Base-by-base conservation (phyloP, 2,113 vertebrate genomes). In the Nestor notabilis region DNA sequence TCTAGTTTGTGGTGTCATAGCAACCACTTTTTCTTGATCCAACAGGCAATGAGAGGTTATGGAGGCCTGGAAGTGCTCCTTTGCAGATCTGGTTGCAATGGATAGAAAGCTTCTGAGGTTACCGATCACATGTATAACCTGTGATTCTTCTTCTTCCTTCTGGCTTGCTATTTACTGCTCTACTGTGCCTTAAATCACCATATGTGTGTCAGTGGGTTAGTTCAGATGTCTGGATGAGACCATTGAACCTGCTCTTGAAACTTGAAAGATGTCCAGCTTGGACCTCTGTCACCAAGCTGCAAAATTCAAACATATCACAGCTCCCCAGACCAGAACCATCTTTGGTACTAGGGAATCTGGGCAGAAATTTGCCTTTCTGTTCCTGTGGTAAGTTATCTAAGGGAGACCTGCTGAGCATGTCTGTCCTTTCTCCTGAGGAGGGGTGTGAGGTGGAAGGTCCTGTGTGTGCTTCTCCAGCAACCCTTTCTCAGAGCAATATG, bases 1-100 rank as follows among this genome's bases (percentile, higher is more conserved):
- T 96, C 91, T 27, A 78, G 90, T 88, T 91, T 93, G 53, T 1
- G 9, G 87, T 92, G 87, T 95, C 87, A 75, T 76, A 93, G 95
- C 93, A 97, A 96, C 94, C 49, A 17, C 76, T 91, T 94, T 95
- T 89, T 93, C 91, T 95, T 92, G 83, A 87, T 95, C 87, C 82
- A 77, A 92, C 87, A 94, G 77, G 91, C 89, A 58, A 74, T 55
- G 43, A 63, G 44, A 76, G 8, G 39, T 87, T 95, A 39, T 53
- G 43, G 87, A 91, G 80, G 69, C 52, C 92, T 96, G 89, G 39
- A 91, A 91, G 17, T 74, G 58, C 72, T 91, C 61, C 83, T 93
- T 93, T 87, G 74, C 83, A 76, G 44, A 19, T 63, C 80, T 92
- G 81, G 23, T 55, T 91, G 77, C 80, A 89, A 61, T 56, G 72